phyloP scores from a whole-genome alignment of 1,140 invertebrate genomes.

The Acyrthosiphon pisum region DNA sequence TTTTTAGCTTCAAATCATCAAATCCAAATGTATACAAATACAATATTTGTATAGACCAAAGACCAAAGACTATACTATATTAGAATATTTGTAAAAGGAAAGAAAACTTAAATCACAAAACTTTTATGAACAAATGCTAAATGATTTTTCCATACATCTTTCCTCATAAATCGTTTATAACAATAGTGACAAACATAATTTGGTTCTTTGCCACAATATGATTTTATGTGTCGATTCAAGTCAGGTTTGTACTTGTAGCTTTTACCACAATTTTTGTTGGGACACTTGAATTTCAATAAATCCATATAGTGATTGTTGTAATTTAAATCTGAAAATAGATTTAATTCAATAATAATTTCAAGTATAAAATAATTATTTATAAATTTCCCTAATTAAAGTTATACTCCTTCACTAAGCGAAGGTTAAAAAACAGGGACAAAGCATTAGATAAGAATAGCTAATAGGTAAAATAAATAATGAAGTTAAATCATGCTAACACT shows the following conservation, averaged over 20 bases:
- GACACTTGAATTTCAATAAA: constrained; percentile 48
- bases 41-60: background rate
- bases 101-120: background rate
- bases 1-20: background rate
- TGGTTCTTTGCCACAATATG: constrained; percentile 67
- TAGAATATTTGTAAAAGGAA: background rate
- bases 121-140: constrained; percentile 57
- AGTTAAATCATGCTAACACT: constrained; percentile 4
- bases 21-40: background rate
- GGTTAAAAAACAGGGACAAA: background rate
- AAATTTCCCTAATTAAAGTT: background rate
- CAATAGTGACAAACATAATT: constrained; percentile 63
- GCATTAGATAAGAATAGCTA: background rate
- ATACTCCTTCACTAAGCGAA: background rate
- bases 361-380: background rate
- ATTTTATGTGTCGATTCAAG: constrained; percentile 66
- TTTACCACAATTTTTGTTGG: constrained; percentile 57
- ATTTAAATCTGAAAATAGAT: background rate
- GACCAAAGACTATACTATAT: background rate
- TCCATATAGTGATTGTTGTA: background rate
- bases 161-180: constrained; percentile 64
- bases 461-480: background rate
- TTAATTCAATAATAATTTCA: background rate
- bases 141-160: constrained; percentile 65
- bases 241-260: constrained; percentile 62